Base-by-base conservation (phyloP, 1,140 invertebrate genomes). In the Eumaeus atala region DNA sequence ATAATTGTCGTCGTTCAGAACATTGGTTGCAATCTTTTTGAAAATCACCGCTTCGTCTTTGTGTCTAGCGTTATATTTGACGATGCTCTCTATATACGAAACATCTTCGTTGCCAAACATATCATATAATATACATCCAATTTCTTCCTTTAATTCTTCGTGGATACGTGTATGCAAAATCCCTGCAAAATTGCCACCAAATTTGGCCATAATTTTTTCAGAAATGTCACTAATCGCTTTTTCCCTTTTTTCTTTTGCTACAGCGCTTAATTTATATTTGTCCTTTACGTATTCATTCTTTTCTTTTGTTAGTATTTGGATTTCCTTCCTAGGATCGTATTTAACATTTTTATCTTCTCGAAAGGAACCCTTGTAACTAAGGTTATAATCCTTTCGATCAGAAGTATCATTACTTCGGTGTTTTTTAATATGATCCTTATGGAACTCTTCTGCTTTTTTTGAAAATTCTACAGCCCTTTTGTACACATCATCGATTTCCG, bases 401-500 rank as follows among this genome's bases (percentile, higher is more conserved):
- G 38, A 14, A 35, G 17, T 35, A 9, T 40, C 18, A 11, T 48
- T 55, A 18, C 44, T 67, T 10, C 38, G 36, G n/a, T 66, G 52
- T 42, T 51, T 68, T 40, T 58, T 67, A 11, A 42, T 48, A 51
- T 68, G 62, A 28, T 51, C 55, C 56, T 64, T 67, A 65, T 59
- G 67, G 51, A 72, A 62, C 48, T 77, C 62, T 48, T 83, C 70
- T 12, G 78, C 63, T 58, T 80, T 83, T 38, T 74, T 77, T 12
- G 67, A 72, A 36, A 81, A 74, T 44, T 80, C 76, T 9, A 66
- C 64, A 9, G 78, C 69, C 55, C 77, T 66, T 16, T 80, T 75
- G 48, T 80, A 83, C n/a, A 83, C 70, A 52, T 81, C 76, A 53
- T 83, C 74, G 21, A 81, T 74, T 49, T 85, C 79, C 53, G 74